Percentiles rank a stretch among this genome's conserved stretches.
phyloP scores from a whole-genome alignment of 2,888 invertebrate genomes.

The Omphaloscelis lunosa region DNA sequence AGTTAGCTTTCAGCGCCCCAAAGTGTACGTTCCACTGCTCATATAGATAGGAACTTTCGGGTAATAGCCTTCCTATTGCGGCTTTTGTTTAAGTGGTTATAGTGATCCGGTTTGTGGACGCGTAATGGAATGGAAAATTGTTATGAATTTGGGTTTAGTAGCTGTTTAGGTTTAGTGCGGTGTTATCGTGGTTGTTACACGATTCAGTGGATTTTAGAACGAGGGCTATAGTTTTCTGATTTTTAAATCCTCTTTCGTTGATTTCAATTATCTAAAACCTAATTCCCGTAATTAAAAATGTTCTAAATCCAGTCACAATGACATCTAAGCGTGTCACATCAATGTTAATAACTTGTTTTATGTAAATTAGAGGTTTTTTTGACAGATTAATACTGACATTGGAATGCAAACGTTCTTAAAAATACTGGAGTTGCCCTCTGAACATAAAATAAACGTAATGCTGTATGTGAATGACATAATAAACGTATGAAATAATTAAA shows the following conservation, averaged over 20 bases:
- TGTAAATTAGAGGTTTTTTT: not conserved
- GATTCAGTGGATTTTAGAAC: conserved; percentile 13
- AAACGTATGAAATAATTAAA: no score
- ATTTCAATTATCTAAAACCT: no score
- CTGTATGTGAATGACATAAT: no score
- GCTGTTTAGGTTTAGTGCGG: conserved; percentile 43
- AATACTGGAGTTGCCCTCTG: not conserved
- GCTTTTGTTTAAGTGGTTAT: conserved; percentile 62
- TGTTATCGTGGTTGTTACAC: conserved; percentile 38
- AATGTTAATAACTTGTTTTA: not conserved
- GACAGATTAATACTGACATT: not conserved
- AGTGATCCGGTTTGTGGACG: conserved; percentile 48
- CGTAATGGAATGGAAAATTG: conserved; percentile 64
- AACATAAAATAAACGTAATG: no score
- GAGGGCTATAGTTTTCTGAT: not conserved
- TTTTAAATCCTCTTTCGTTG: no score
- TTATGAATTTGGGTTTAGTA: conserved; percentile 54
- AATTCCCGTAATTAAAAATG: no score
- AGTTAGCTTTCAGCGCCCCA: conserved; percentile 59
- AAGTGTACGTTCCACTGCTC: conserved; percentile 53
- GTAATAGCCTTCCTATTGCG: conserved; percentile 55
- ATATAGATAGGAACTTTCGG: conserved; percentile 57
- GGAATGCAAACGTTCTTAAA: not conserved
- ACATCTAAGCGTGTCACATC: not conserved
- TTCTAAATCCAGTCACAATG: no score